phyloP scores from a whole-genome alignment of 2,888 invertebrate species.

The Lysandra coridon region DNA sequence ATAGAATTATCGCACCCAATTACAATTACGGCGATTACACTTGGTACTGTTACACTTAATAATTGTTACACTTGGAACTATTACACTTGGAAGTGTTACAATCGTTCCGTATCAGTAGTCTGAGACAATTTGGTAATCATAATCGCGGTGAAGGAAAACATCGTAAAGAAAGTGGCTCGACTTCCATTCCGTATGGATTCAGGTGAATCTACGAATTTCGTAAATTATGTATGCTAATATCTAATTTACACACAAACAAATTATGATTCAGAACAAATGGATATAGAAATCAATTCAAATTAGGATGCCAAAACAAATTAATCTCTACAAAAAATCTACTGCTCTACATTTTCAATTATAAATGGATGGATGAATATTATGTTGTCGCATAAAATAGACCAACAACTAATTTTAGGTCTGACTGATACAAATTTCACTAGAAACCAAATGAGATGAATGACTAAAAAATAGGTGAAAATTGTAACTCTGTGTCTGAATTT shows the following conservation, averaged over 20 bases:
- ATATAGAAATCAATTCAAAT: neutral
- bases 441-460: no score
- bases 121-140: conserved; percentile 39
- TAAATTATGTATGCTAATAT: neutral
- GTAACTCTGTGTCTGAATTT: no score
- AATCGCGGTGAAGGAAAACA: conserved; percentile 25
- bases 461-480: no score
- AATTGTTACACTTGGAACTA: conserved; percentile 45
- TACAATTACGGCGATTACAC: conserved; percentile 5
- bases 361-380: no score
- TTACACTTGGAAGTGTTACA: conserved; percentile 59
- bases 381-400: no score
- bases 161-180: neutral
- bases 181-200: neutral
- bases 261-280: no score
- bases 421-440: no score
- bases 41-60: neutral
- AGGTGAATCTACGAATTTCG: conserved; percentile 12
- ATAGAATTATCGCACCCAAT: conserved; percentile 30
- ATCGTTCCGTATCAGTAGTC: conserved; percentile 72
- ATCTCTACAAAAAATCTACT: no score
- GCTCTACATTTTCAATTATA: no score
- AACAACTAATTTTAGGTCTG: no score
- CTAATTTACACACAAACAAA: neutral
- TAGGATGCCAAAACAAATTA: no score